A percentile compares a stretch with the other conserved stretches of the same genome.
phyloP scores from a whole-genome alignment of 2,113 vertebrate genomes.

The Chaetura pelagica region DNA sequence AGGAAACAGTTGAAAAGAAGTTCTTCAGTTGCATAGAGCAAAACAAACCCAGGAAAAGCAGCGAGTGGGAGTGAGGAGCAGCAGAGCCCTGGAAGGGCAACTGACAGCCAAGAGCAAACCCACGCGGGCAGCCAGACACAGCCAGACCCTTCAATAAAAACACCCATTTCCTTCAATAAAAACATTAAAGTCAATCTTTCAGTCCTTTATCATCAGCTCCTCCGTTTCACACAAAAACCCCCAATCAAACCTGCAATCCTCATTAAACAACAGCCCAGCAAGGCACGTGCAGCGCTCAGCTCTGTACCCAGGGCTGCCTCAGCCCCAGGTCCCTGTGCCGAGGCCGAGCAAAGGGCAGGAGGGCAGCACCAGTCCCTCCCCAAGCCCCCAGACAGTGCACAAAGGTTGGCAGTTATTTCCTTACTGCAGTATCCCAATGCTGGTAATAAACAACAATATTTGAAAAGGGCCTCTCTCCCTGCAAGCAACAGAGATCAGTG shows the following conservation, averaged over 20 bases:
- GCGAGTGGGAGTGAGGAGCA: slow-evolving; percentile 17
- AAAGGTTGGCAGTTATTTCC: not conserved
- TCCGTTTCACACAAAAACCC: not conserved
- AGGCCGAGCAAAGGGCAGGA: accelerated
- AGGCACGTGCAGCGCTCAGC: accelerated
- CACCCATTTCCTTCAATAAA: not conserved
- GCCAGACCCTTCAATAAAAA: not conserved
- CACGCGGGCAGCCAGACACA: accelerated
- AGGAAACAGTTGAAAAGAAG: slow-evolving; percentile 23
- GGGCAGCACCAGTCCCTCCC: not conserved
- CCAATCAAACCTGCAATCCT: accelerated
- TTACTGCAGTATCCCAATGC: not conserved
- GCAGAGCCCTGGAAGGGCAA: not conserved
- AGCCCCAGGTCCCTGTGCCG: not conserved
- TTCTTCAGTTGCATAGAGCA: not conserved
- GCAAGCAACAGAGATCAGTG: not conserved
- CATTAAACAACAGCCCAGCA: accelerated
- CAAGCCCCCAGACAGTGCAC: not conserved
- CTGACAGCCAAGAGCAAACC: not conserved
- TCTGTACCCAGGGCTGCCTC: not conserved
- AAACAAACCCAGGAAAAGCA: slow-evolving; percentile 40
- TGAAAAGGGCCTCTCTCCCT: not conserved
- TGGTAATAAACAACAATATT: not conserved
- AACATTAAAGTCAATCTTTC: not conserved
- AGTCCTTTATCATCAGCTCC: not conserved